phyloP scores from a whole-genome alignment of 2,113 vertebrate genomes.

The Gobio gobio region DNA sequence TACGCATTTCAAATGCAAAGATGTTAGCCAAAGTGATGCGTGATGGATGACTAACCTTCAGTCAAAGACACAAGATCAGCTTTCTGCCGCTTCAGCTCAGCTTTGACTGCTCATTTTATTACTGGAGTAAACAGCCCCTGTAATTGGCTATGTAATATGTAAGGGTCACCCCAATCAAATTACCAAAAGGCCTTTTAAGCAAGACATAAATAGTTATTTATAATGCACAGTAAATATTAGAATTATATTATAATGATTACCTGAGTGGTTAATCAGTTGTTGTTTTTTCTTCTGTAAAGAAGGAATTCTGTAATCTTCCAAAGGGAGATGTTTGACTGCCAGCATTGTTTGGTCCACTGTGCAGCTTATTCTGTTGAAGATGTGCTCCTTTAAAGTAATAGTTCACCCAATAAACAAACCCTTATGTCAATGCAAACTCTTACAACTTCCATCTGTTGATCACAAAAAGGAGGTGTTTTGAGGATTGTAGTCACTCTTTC shows the following conservation, averaged over 20 bases:
- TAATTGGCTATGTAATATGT: constrained; percentile 22
- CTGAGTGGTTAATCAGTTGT: neutral
- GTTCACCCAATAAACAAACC: neutral
- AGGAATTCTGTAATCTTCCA: neutral
- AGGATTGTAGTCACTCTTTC: neutral
- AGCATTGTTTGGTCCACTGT: neutral
- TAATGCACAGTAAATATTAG: neutral
- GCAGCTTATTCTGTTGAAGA: neutral
- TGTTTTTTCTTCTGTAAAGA: neutral
- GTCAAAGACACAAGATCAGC: constrained; percentile 40
- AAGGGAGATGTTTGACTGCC: neutral
- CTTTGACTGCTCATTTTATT: constrained; percentile 16
- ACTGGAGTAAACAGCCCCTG: constrained; percentile 30
- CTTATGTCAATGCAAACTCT: neutral
- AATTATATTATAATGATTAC: neutral
- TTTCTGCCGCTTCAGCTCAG: constrained; percentile 12
- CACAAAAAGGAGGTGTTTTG: neutral
- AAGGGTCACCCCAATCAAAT: constrained; percentile 26
- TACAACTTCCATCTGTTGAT: neutral
- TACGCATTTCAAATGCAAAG: too few relatives aligned
- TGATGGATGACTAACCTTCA: constrained; percentile 51
- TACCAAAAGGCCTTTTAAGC: neutral
- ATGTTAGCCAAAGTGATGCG: neutral
- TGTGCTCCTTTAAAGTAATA: constrained; percentile 8
- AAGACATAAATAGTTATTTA: neutral